These are phyloP conservation scores for Osmoderma eremita DNA, from an alignment of 2,888 invertebrate species.

Conservation along the genomic window DNA sequence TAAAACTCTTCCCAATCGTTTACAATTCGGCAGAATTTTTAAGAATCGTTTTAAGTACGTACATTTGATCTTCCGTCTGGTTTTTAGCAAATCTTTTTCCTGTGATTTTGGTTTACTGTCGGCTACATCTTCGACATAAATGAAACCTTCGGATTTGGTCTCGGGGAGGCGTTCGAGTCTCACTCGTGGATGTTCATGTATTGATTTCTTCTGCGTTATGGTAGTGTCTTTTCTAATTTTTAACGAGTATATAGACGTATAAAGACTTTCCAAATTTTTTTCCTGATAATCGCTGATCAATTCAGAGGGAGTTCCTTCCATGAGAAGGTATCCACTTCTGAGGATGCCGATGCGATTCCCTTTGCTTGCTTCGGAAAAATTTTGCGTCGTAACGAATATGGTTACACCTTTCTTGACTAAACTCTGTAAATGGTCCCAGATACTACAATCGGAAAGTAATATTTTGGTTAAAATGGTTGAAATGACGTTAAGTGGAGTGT, in stretches of 20 bases:
- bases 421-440: constrained; percentile 44
- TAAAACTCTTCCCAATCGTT: constrained; percentile 33
- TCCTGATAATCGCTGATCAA: constrained; percentile 40
- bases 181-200: constrained; percentile 45
- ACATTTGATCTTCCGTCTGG: constrained; percentile 1
- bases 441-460: constrained; percentile 34
- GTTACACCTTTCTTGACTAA: constrained; percentile 43
- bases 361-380: constrained; percentile 43
- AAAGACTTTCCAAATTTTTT: constrained; percentile 43
- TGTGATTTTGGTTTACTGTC: not conserved
- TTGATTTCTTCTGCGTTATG: constrained; percentile 31
- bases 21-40: constrained; percentile 34
- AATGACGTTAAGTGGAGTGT: constrained; percentile 38
- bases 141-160: constrained; percentile 46
- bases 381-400: constrained; percentile 45
- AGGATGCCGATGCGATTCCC: constrained; percentile 46
- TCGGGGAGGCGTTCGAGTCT: constrained; percentile 37
- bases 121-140: constrained; percentile 42
- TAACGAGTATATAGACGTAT: constrained; percentile 42
- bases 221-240: constrained; percentile 23
- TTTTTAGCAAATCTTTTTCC: not conserved
- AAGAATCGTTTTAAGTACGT: constrained; percentile 2
- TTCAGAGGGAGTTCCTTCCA: constrained; percentile 44
- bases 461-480: not conserved
- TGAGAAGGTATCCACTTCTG: constrained; percentile 42